Percentiles rank a stretch among this genome's conserved stretches.
These are phyloP conservation scores for Pomatorhinus ruficollis DNA, from an alignment of 2,113 vertebrate genomes.

Conservation along the genomic window DNA sequence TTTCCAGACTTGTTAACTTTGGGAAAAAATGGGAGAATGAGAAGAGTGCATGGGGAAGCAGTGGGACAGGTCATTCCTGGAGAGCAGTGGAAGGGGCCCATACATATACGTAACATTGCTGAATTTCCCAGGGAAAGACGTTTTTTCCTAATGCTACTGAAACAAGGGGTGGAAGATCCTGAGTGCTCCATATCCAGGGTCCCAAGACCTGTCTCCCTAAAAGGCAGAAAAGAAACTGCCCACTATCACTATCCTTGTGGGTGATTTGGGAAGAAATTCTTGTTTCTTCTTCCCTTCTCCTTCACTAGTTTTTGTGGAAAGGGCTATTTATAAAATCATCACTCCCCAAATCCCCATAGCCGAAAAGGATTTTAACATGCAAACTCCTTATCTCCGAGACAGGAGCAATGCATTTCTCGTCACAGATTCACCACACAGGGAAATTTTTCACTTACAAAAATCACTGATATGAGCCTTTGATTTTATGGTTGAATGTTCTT, in stretches of 20 bases:
- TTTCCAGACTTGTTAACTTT: conserved; percentile 52
- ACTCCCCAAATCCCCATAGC: not conserved
- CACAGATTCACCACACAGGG: not conserved
- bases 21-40: not conserved
- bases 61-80: conserved; percentile 17
- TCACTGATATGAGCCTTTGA: conserved; percentile 26
- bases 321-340: not conserved
- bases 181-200: not conserved
- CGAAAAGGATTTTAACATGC: not conserved
- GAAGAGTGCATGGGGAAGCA: not conserved
- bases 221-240: not conserved
- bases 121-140: not conserved
- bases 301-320: not conserved
- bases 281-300: not conserved
- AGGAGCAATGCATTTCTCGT: not conserved
- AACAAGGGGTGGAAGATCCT: not conserved
- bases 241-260: not conserved
- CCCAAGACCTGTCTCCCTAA: not conserved
- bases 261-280: not conserved
- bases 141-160: not conserved
- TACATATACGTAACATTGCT: not conserved
- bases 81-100: not conserved
- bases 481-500: conserved; percentile 45
- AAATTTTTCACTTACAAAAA: conserved; percentile 22
- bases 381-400: not conserved